Conservation (phyloP, 2,113 vertebrate genomes). For the Cichladusa arquata region DNA sequence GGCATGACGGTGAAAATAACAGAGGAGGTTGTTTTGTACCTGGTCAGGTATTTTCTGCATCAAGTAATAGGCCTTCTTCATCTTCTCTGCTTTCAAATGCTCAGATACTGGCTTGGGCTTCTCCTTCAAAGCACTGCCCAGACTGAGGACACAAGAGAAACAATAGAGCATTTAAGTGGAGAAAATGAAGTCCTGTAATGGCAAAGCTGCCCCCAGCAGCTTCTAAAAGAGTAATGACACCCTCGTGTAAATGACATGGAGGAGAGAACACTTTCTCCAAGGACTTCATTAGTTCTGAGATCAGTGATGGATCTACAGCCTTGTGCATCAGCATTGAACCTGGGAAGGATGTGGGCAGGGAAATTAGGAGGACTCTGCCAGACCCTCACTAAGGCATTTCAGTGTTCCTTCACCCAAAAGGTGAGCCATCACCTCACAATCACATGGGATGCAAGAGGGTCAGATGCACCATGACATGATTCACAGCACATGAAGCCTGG, state of each 20-base stretch:
- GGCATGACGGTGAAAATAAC: not conserved
- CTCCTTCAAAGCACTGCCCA: conserved; percentile 67
- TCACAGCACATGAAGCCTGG: not conserved
- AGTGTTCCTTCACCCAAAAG: not conserved
- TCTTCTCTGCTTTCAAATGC: conserved; percentile 82
- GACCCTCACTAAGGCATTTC: not conserved
- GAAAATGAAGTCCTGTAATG: not conserved
- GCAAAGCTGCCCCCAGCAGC: not conserved
- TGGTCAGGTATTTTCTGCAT: conserved; percentile 81
- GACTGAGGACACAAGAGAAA: conserved; percentile 50
- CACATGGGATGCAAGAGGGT: not conserved
- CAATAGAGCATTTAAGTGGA: not conserved
- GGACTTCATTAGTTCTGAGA: not conserved
- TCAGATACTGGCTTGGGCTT: conserved; percentile 67
- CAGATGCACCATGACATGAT: not conserved
- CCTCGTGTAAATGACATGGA: not conserved
- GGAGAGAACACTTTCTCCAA: not conserved
- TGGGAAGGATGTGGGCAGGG: not conserved
- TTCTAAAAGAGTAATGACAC: not conserved
- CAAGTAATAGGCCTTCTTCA: conserved; percentile 89
- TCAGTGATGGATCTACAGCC: not conserved
- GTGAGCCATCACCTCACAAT: not conserved
- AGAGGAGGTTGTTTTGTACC: conserved; percentile 67
- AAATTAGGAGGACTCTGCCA: not conserved
- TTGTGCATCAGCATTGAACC: not conserved